These are phyloP conservation scores for Hermaeophaga mercurialis DNA, from an alignment of 2,888 invertebrate species.

Conservation along the genomic window DNA sequence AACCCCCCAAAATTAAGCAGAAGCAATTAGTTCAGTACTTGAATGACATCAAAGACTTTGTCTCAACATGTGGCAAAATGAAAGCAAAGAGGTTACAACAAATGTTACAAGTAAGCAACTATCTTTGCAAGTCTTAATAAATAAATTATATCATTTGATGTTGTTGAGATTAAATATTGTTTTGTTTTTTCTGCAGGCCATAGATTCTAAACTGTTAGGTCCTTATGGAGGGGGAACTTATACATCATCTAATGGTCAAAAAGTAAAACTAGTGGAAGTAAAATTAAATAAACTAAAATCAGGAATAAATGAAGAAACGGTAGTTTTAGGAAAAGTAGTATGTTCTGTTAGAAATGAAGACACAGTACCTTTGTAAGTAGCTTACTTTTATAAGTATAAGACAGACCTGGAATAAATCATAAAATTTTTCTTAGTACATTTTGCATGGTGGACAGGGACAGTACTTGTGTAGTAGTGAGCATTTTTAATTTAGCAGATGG, in stretches of 20 bases:
- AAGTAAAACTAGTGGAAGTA: constrained; percentile 60
- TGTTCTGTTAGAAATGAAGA: constrained; percentile 79
- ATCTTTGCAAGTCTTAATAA: too few relatives aligned
- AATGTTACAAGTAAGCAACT: constrained; percentile 66
- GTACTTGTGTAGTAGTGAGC: constrained; percentile 74
- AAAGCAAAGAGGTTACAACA: constrained; percentile 73
- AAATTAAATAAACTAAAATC: constrained; percentile 63
- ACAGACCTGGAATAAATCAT: neutral
- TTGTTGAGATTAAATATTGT: too few relatives aligned
- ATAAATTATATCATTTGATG: too few relatives aligned
- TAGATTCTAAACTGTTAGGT: constrained; percentile 72
- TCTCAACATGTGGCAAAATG: constrained; percentile 71
- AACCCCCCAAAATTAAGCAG: constrained; percentile 67
- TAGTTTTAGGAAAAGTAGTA: constrained; percentile 78
- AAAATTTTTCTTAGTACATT: constrained; percentile 73
- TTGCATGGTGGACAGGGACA: constrained; percentile 76
- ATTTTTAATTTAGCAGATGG: constrained; percentile 85
- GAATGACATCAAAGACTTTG: constrained; percentile 66
- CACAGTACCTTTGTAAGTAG: constrained; percentile 77
- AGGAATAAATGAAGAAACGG: constrained; percentile 70
- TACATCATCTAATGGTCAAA: constrained; percentile 59
- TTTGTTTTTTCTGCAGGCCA: constrained; percentile 57
- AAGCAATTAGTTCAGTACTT: constrained; percentile 69
- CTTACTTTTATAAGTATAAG: too few relatives aligned
- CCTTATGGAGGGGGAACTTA: constrained; percentile 67